A percentile compares a stretch with the other conserved stretches of the same genome.
Conservation (phyloP, 2,113 vertebrate species). For the Gambusia holbrooki region DNA sequence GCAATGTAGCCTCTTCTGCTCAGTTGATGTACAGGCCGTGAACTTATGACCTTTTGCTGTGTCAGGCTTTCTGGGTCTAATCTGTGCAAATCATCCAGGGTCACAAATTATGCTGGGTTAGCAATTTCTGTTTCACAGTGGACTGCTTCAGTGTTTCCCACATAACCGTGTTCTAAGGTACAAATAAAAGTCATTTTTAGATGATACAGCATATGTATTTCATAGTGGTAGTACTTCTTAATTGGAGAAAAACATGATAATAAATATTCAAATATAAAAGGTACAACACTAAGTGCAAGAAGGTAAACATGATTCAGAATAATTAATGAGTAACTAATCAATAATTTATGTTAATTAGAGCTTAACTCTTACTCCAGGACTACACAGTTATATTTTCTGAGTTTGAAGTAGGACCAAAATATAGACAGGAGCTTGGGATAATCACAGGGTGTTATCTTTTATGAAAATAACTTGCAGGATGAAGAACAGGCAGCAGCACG, state of each 20-base stretch:
- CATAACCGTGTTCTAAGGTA: not conserved
- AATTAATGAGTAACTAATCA: not conserved
- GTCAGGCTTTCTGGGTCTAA: constrained; percentile 38
- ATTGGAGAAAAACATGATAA: not conserved
- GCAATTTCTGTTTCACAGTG: not conserved
- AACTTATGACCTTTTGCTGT: constrained; percentile 48
- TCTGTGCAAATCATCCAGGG: constrained; percentile 22
- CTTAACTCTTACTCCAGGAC: not conserved
- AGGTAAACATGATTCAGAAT: not conserved
- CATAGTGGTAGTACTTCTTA: not conserved
- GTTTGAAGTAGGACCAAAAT: too few relatives aligned
- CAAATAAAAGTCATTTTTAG: not conserved
- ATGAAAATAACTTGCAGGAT: too few relatives aligned
- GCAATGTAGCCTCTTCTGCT: constrained; percentile 13
- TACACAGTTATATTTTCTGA: not conserved
- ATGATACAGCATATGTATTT: not conserved
- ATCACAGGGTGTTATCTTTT: too few relatives aligned
- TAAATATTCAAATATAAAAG: not conserved
- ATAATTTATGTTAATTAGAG: not conserved
- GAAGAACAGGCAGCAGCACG: too few relatives aligned
- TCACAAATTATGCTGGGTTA: constrained; percentile 11
- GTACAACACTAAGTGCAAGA: not conserved
- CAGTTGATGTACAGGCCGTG: constrained; percentile 24
- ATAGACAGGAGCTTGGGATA: too few relatives aligned
- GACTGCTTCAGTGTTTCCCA: not conserved